Conservation (phyloP, 2,113 vertebrate species). For the Aix galericulata region DNA sequence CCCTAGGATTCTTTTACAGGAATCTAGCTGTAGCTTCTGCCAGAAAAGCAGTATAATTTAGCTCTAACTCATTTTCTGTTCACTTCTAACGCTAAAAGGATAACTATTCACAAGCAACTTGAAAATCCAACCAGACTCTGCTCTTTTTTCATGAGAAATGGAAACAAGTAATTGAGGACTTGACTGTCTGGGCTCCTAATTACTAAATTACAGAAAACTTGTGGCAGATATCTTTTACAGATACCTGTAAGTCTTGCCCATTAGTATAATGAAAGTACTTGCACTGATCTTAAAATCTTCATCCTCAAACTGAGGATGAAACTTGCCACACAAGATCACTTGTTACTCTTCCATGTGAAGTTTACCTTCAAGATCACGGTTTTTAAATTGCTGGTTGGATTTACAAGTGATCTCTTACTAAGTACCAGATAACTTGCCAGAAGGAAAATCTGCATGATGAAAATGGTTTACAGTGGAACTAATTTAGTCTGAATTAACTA, state of each 20-base stretch:
- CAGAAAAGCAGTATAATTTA: slow-evolving; percentile 60
- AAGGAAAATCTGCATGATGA: slow-evolving; percentile 55
- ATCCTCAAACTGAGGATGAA: background rate
- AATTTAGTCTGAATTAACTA: slow-evolving; percentile 68
- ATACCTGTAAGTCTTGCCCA: background rate
- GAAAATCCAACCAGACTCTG: slow-evolving; percentile 57
- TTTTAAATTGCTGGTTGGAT: slow-evolving; percentile 68
- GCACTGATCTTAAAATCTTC: background rate
- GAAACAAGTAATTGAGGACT: background rate
- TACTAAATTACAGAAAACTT: background rate
- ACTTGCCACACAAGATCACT: background rate
- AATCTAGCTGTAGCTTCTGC: slow-evolving; percentile 76
- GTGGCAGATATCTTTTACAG: background rate
- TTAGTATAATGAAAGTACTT: background rate
- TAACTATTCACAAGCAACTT: slow-evolving; percentile 43
- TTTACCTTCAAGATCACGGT: background rate
- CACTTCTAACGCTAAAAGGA: slow-evolving; percentile 65
- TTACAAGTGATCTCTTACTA: slow-evolving; percentile 68
- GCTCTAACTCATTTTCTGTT: slow-evolving; percentile 67
- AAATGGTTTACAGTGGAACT: slow-evolving; percentile 61
- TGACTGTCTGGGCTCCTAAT: background rate
- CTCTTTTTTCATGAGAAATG: background rate
- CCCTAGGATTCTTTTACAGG: slow-evolving; percentile 78
- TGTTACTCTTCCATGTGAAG: background rate
- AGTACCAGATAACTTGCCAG: slow-evolving; percentile 44